Evolutionary conservation across 2,888 invertebrate genomes (phyloP), one percentile per base, ranked within the genome.

Genomic region (Falcaria lacertinaria): DNA sequence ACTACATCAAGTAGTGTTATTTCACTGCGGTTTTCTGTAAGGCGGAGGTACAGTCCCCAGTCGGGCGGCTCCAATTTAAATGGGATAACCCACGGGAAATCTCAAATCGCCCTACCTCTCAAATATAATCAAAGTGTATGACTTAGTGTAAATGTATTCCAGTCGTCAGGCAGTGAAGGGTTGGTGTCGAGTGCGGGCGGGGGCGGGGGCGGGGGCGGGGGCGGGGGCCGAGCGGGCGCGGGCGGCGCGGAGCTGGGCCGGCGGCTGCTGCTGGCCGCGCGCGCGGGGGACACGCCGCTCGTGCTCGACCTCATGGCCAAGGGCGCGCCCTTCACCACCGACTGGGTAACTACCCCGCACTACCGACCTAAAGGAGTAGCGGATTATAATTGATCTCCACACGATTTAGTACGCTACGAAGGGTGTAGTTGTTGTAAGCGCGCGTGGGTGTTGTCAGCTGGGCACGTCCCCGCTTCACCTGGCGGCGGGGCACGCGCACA

Each of bases 311-410:
- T 97, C 45, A 93, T 98, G 91, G 92, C 93, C 19, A 93, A 93
- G 78, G 97, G 98, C 38, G 97, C 97, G 37, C 97, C 97, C 17
- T 97, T 98, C 69, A 95, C 96, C 7, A 94, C 97, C 2, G 97
- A 98, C 80, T 97, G 97, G 97, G 97, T 97, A 84, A 68, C 50
- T 1, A 34, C 15, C 7, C 15, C n/a, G n/a, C n/a, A n/a, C n/a
- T n/a, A n/a, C n/a, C n/a, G n/a, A n/a, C n/a, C n/a, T n/a, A n/a
- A n/a, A n/a, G n/a, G n/a, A n/a, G n/a, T n/a, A n/a, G n/a, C n/a
- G n/a, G n/a, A n/a, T n/a, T n/a, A n/a, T n/a, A n/a, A n/a, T n/a
- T n/a, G 14, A 5, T 13, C n/a, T 19, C 19, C 19, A 3, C 19
- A 3, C 19, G 19, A 19, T 5, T 19, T 4, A 5, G 32, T 2